Evolutionary conservation across 2,113 vertebrate genomes (phyloP).

Genomic region (Vulpes vulpes): DNA sequence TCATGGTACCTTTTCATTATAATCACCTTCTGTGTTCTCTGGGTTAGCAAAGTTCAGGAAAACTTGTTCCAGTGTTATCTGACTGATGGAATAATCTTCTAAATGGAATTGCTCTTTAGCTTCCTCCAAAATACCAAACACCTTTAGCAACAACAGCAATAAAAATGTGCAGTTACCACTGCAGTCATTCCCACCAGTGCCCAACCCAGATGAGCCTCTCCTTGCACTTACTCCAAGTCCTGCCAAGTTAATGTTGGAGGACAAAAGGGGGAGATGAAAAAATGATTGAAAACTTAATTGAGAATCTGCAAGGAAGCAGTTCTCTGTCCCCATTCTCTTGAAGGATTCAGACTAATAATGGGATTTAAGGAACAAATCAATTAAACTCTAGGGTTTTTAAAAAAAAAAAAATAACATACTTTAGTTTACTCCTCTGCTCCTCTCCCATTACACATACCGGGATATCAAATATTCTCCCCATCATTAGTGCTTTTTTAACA

Average conservation of each 20-base stretch:
- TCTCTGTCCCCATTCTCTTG: background rate
- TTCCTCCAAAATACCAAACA: slow-evolving; percentile 95
- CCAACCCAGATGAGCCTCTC: background rate
- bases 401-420: background rate
- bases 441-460: background rate
- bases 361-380: background rate
- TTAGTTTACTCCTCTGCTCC: background rate
- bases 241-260: background rate
- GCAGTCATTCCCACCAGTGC: background rate
- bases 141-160: slow-evolving; percentile 82
- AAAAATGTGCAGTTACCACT: background rate
- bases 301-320: background rate
- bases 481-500: background rate
- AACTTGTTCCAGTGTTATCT: slow-evolving; percentile 97
- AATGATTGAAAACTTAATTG: background rate
- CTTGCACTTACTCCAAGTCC: background rate
- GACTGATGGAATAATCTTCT: slow-evolving; percentile 96
- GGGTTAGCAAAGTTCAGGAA: slow-evolving; percentile 93
- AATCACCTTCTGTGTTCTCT: background rate
- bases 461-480: background rate
- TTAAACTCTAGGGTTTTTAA: background rate
- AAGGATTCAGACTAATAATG: background rate
- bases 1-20: slow-evolving; percentile 1
- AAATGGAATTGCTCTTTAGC: slow-evolving; percentile 94
- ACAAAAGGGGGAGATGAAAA: background rate